Percentiles rank a stretch among this genome's conserved stretches.
Conservation (phyloP, 1,140 invertebrate genomes). For the Calephelis virginiensis region DNA sequence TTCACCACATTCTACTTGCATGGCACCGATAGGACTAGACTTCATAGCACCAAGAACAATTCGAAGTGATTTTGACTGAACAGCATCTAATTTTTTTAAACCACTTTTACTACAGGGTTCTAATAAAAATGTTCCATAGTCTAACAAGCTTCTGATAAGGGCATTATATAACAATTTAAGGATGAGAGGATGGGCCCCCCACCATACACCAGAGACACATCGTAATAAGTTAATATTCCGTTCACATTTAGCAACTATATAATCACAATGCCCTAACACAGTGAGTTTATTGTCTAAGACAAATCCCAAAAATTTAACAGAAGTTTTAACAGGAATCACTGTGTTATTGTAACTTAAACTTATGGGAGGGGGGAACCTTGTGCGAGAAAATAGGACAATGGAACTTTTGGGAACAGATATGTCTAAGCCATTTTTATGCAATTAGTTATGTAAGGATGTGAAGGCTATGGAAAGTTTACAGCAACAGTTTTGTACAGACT, state of each 20-base stretch:
- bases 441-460: conserved; percentile 13
- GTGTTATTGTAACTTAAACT: not conserved
- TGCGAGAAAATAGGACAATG: conserved; percentile 24
- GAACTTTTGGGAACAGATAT: conserved; percentile 25
- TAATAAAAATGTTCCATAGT: conserved; percentile 30
- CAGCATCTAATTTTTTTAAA: conserved; percentile 24
- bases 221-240: conserved; percentile 29
- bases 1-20: conserved; percentile 28
- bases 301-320: conserved; percentile 32
- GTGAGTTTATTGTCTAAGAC: conserved; percentile 29
- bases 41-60: conserved; percentile 21
- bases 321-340: conserved; percentile 14
- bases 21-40: conserved; percentile 33
- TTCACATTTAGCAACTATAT: conserved; percentile 29
- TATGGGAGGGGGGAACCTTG: conserved; percentile 1
- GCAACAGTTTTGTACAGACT: not conserved
- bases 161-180: conserved; percentile 36
- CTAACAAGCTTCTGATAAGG: conserved; percentile 28
- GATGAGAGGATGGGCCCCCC: conserved; percentile 33
- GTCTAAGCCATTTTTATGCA: conserved; percentile 20
- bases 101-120: conserved; percentile 24
- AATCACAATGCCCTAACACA: conserved; percentile 24
- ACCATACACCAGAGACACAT: conserved; percentile 31
- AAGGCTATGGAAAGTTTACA: conserved; percentile 16
- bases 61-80: conserved; percentile 26